Evolutionary conservation across 2,888 invertebrate species (phyloP).

Genomic region (Tenthredo distinguenda): DNA sequence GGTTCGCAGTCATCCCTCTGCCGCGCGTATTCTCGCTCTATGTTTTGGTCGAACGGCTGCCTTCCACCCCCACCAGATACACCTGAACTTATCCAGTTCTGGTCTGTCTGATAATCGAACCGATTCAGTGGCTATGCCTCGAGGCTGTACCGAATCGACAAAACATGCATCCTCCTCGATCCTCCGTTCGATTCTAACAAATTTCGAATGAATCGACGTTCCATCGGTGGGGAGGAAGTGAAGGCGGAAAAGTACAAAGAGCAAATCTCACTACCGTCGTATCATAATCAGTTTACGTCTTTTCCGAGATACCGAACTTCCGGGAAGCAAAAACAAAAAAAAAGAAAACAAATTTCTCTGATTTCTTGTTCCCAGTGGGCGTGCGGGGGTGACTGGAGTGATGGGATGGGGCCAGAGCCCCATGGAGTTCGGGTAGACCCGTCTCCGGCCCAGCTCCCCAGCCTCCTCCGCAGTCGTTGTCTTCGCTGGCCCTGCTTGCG

Average conservation of each 20-base stretch:
- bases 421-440: slow-evolving; percentile 92
- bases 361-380: slow-evolving; percentile 81
- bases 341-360: background rate
- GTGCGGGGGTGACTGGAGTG: slow-evolving; percentile 87
- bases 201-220: background rate
- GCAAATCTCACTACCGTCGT: background rate
- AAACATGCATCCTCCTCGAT: background rate
- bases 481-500: slow-evolving; percentile 78
- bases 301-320: background rate
- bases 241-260: background rate
- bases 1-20: background rate
- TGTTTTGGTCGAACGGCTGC: slow-evolving; percentile 37
- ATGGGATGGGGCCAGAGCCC: slow-evolving; percentile 92
- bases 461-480: slow-evolving; percentile 82
- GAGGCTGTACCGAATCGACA: background rate
- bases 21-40: background rate
- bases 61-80: slow-evolving; percentile 45
- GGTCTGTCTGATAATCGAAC: slow-evolving; percentile 13
- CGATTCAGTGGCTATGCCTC: background rate
- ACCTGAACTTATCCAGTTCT: slow-evolving; percentile 47
- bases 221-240: background rate
- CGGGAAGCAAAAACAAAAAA: background rate
- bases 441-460: slow-evolving; percentile 85
- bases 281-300: background rate
- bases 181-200: background rate